These are phyloP conservation scores for Himalopsyche kuldschensis DNA, from an alignment of 2,888 invertebrate genomes.

Conservation along the genomic window DNA sequence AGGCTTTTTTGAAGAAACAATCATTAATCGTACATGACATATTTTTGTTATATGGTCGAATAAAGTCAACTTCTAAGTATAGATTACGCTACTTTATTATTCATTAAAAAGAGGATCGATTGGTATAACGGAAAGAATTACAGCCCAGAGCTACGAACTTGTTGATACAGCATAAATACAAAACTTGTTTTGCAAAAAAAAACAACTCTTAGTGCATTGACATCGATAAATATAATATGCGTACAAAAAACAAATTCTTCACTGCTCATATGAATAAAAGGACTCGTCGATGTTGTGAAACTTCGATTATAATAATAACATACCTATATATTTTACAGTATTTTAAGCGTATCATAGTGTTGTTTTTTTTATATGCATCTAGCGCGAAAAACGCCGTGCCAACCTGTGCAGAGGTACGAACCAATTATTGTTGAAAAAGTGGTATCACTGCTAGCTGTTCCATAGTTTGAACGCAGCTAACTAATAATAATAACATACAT, in stretches of 20 bases:
- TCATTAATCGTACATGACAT: no score
- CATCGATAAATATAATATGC: not conserved
- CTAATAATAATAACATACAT: not conserved
- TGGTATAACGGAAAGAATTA: not conserved
- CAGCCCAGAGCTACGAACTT: not conserved
- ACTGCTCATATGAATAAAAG: no score
- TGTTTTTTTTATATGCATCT: not conserved
- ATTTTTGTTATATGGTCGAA: no score
- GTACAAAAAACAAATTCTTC: not conserved
- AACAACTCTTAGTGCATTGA: not conserved
- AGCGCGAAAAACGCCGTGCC: not conserved
- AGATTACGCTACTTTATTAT: no score
- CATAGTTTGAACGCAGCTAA: not conserved
- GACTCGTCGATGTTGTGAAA: no score
- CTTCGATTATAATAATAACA: no score
- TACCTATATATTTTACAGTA: not conserved
- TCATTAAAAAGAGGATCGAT: not conserved
- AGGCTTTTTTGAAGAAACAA: no score
- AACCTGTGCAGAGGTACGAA: not conserved
- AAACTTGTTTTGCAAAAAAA: not conserved
- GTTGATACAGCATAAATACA: not conserved
- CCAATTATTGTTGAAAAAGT: not conserved
- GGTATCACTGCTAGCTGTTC: not conserved
- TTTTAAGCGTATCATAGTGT: not conserved
- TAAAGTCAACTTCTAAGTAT: no score